phyloP scores from a whole-genome alignment of 2,888 invertebrate genomes.

The Coenonympha arcania region DNA sequence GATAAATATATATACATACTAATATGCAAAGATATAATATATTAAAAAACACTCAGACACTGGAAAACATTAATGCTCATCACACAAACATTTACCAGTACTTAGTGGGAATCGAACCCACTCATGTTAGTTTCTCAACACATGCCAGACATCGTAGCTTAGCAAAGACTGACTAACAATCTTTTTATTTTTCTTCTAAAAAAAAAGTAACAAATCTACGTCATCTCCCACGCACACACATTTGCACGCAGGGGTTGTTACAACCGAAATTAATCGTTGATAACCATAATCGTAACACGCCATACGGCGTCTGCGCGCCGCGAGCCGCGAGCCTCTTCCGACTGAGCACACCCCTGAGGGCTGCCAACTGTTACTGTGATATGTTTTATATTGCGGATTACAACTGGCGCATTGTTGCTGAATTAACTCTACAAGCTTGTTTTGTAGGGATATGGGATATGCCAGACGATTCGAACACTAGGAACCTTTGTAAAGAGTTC shows the following conservation, averaged over 20 bases:
- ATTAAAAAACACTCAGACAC: no score
- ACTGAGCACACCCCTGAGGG: conserved; percentile 48
- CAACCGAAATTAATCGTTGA: conserved; percentile 34
- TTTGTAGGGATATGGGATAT: conserved; percentile 9
- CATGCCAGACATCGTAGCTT: no score
- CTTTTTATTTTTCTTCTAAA: no score
- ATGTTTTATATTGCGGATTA: conserved; percentile 47
- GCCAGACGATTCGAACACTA: no score
- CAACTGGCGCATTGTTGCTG: conserved; percentile 31
- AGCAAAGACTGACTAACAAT: no score
- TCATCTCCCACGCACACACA: not conserved
- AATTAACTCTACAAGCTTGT: conserved; percentile 25
- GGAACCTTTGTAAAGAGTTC: no score
- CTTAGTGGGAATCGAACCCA: no score
- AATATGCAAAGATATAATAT: no score
- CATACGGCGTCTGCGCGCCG: conserved; percentile 36
- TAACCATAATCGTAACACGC: conserved; percentile 49
- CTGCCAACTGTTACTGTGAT: conserved; percentile 57
- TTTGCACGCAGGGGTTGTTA: conserved; percentile 1
- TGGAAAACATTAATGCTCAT: no score
- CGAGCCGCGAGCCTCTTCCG: conserved; percentile 28
- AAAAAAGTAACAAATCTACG: not conserved
- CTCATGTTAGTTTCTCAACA: no score
- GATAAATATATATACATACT: no score
- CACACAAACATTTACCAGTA: no score